phyloP scores from a whole-genome alignment of 2,797 vertebrate genomes.

The Acropternis orthonyx region DNA sequence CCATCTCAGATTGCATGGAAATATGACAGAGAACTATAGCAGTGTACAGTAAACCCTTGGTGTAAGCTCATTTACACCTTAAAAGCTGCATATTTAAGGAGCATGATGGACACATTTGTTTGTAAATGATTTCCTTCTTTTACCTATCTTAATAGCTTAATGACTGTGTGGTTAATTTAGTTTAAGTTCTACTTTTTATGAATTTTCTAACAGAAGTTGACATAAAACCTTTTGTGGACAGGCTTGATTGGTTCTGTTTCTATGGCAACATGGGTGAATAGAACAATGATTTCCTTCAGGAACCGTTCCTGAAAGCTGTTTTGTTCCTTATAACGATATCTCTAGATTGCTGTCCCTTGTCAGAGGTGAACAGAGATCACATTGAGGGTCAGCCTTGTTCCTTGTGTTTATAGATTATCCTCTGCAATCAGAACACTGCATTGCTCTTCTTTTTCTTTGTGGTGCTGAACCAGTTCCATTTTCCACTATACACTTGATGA shows the following conservation, averaged over 20 bases:
- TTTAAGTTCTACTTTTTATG: conserved; percentile 68
- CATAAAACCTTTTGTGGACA: conserved; percentile 74
- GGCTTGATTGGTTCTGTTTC: conserved; percentile 78
- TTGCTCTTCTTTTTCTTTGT: conserved; percentile 54
- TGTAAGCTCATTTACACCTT: neutral
- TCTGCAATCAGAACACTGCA: conserved; percentile 62
- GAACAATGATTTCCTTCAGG: conserved; percentile 78
- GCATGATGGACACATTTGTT: neutral
- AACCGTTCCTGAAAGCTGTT: conserved; percentile 77
- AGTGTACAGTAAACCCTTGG: neutral
- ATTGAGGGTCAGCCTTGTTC: conserved; percentile 75
- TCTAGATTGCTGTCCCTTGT: conserved; percentile 72
- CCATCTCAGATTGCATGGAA: neutral
- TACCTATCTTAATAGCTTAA: conserved; percentile 46
- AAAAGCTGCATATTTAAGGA: neutral
- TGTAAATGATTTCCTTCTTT: conserved; percentile 10
- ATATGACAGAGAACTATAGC: neutral
- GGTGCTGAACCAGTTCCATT: conserved; percentile 39
- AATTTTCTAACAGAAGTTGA: conserved; percentile 78
- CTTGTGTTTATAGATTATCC: conserved; percentile 75
- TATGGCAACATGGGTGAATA: conserved; percentile 76
- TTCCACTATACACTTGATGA: conserved; percentile 7
- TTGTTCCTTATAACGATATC: conserved; percentile 75
- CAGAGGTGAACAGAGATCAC: conserved; percentile 74
- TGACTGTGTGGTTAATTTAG: conserved; percentile 66